A percentile compares a stretch with the other conserved stretches of the same genome.
Conservation (phyloP, 64 coral and sea anemone genomes). For the Catalaphyllia jardinei region DNA sequence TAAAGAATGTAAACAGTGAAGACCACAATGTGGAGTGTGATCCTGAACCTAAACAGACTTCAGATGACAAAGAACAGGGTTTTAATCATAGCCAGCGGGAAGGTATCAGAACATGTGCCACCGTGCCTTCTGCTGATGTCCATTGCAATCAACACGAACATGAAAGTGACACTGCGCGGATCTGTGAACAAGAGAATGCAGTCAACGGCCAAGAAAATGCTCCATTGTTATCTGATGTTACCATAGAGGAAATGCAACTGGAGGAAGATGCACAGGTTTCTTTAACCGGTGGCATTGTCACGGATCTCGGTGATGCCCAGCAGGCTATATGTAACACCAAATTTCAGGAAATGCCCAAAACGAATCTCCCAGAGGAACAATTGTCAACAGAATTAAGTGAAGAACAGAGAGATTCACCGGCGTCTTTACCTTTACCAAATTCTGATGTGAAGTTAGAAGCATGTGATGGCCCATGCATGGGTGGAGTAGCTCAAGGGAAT, state of each 20-base stretch:
- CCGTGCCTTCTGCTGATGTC: too few species aligned
- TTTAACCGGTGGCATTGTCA: neutral
- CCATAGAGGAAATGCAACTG: too few species aligned
- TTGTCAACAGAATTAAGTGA: neutral
- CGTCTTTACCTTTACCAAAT: neutral
- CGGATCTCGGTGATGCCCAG: neutral
- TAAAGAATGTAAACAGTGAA: neutral
- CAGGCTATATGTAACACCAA: neutral
- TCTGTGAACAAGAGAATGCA: too few species aligned
- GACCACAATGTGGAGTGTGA: neutral
- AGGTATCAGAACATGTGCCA: neutral
- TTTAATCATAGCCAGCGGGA: neutral
- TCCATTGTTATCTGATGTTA: too few species aligned
- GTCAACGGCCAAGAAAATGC: too few species aligned
- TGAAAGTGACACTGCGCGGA: too few species aligned
- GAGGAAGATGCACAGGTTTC: neutral
- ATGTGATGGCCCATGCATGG: neutral
- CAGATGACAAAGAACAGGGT: neutral
- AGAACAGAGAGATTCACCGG: neutral
- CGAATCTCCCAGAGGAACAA: neutral
- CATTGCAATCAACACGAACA: too few species aligned
- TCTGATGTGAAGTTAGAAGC: neutral
- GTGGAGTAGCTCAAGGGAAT: neutral
- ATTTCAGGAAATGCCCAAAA: neutral
- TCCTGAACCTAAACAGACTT: neutral